Conservation (phyloP, 2,888 invertebrate genomes). For the Pachycephus smyrnensis region DNA sequence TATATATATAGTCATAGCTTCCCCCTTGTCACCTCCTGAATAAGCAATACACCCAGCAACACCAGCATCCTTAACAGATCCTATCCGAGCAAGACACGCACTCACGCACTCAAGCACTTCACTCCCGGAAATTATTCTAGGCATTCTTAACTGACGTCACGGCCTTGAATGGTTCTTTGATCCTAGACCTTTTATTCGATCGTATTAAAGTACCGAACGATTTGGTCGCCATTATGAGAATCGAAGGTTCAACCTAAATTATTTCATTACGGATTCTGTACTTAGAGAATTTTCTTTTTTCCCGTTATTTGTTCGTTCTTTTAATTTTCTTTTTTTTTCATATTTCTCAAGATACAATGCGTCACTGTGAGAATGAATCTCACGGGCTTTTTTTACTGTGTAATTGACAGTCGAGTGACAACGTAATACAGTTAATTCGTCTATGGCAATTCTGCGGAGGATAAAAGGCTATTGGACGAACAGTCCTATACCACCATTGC, state of each 20-base stretch:
- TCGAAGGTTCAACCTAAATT: neutral
- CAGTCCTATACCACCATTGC: neutral
- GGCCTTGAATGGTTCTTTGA: slow-evolving; percentile 27
- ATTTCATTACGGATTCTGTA: neutral
- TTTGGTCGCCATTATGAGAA: neutral
- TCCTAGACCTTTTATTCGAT: neutral
- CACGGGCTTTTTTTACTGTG: neutral
- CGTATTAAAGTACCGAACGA: neutral
- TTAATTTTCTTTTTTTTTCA: neutral
- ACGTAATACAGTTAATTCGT: neutral
- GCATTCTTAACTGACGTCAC: slow-evolving; percentile 28
- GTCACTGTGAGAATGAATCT: neutral
- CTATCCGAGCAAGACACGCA: slow-evolving; percentile 11
- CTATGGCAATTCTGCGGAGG: neutral
- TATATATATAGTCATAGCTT: neutral
- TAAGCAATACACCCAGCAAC: neutral
- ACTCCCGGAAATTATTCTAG: slow-evolving; percentile 30
- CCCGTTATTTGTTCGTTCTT: neutral
- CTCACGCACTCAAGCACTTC: slow-evolving; percentile 15
- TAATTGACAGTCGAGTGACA: neutral
- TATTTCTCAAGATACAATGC: neutral
- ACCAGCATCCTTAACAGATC: neutral
- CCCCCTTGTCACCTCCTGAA: neutral
- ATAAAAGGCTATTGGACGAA: neutral
- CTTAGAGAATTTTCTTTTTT: neutral